These are phyloP conservation scores for Apistogramma diplotaenia DNA, from an alignment of 2,113 vertebrate genomes.

Conservation along the genomic window DNA sequence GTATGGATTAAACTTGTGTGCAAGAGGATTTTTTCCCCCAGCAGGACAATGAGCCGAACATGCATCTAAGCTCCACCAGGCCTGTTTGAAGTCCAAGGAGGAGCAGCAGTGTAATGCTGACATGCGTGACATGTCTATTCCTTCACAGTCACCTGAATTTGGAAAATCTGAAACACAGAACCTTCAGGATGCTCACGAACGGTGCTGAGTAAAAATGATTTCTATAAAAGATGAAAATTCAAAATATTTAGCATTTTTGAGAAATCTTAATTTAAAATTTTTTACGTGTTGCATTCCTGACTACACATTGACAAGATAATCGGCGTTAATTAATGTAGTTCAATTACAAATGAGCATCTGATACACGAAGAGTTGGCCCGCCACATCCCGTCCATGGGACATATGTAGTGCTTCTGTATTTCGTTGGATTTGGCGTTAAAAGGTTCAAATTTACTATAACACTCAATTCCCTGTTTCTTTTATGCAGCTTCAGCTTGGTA, in stretches of 20 bases:
- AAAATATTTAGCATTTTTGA: background rate
- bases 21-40: conserved; percentile 56
- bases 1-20: conserved; percentile 28
- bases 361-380: no score
- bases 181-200: background rate
- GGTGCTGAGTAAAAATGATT: background rate
- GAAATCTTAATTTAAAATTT: background rate
- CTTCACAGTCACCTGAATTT: background rate
- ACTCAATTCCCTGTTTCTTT: background rate
- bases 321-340: background rate
- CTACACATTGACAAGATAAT: no score
- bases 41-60: conserved; percentile 49
- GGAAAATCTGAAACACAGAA: background rate
- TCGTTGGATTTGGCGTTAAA: no score
- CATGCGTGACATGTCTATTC: background rate
- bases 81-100: conserved; percentile 36
- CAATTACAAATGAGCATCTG: background rate
- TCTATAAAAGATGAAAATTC: background rate
- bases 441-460: background rate
- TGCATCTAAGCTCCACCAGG: background rate
- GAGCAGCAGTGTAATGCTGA: background rate
- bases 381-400: no score
- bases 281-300: background rate
- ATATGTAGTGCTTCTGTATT: no score
- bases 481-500: background rate